phyloP scores from a whole-genome alignment of 2,113 vertebrate genomes.

The Corydoras sp. region DNA sequence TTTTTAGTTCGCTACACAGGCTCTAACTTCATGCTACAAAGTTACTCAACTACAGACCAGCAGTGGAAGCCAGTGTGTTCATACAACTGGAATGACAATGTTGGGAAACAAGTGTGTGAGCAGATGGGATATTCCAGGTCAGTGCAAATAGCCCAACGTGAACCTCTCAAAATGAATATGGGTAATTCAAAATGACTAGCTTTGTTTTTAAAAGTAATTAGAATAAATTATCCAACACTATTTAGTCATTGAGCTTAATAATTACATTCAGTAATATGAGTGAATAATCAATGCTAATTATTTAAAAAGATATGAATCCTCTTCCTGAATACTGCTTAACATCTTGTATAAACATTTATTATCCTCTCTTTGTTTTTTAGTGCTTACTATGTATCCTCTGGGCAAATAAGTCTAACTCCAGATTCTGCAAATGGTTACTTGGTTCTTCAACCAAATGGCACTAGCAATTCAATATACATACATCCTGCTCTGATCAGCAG shows the following conservation, averaged over 20 bases:
- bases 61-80: constrained; percentile 59
- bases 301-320: too few relatives aligned
- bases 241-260: too few relatives aligned
- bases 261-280: too few relatives aligned
- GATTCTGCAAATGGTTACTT: constrained; percentile 46
- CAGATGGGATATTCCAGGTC: constrained; percentile 59
- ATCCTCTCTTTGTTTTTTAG: constrained; percentile 36
- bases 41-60: constrained; percentile 44
- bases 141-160: not conserved
- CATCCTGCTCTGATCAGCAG: constrained; percentile 43
- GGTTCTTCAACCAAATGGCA: constrained; percentile 36
- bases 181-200: too few relatives aligned
- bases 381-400: constrained; percentile 41
- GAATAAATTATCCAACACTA: too few relatives aligned
- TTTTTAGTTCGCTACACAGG: constrained; percentile 57
- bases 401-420: constrained; percentile 7
- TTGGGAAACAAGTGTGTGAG: constrained; percentile 47
- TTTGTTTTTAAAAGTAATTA: too few relatives aligned
- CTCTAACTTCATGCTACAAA: constrained; percentile 50
- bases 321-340: too few relatives aligned
- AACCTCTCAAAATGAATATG: too few relatives aligned
- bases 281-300: too few relatives aligned
- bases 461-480: not conserved
- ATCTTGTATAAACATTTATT: not conserved
- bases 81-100: constrained; percentile 48